Percentiles rank a stretch among this genome's conserved stretches.
These are phyloP conservation scores for Sphenopsis melanotis DNA, from an alignment of 2,797 vertebrate genomes.

Conservation along the genomic window DNA sequence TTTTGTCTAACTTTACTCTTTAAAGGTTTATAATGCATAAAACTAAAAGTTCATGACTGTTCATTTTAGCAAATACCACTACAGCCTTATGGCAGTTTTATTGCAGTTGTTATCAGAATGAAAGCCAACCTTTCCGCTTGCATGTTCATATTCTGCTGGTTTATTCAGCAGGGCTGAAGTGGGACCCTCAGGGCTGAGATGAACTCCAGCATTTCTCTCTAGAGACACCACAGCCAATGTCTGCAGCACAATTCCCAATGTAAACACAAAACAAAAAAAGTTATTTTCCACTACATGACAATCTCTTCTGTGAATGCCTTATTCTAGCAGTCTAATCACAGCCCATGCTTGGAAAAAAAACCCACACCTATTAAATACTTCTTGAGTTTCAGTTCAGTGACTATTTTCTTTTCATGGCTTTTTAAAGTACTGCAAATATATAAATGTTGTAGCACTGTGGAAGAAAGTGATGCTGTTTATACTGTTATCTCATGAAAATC, in stretches of 20 bases:
- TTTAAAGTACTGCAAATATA: neutral
- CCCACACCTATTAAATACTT: neutral
- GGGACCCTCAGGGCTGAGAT: neutral
- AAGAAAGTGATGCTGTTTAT: neutral
- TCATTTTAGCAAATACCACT: neutral
- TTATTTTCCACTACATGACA: neutral
- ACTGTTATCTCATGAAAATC: neutral
- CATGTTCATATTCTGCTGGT: neutral
- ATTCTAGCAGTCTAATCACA: neutral
- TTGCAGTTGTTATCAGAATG: neutral
- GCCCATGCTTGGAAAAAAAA: neutral
- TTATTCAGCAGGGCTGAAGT: neutral
- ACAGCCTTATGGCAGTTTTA: neutral
- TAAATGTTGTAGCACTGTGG: neutral
- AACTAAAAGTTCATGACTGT: neutral
- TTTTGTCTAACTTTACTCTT: neutral
- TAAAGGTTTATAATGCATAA: neutral
- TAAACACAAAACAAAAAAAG: neutral
- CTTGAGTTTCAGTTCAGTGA: neutral
- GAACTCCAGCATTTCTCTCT: neutral
- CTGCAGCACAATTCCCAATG: neutral
- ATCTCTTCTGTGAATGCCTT: neutral
- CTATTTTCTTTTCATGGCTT: neutral
- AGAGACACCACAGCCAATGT: neutral
- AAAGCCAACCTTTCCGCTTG: neutral